These are phyloP conservation scores for Platysternon megacephalum DNA, from an alignment of 2,113 vertebrate genomes.

Conservation along the genomic window DNA sequence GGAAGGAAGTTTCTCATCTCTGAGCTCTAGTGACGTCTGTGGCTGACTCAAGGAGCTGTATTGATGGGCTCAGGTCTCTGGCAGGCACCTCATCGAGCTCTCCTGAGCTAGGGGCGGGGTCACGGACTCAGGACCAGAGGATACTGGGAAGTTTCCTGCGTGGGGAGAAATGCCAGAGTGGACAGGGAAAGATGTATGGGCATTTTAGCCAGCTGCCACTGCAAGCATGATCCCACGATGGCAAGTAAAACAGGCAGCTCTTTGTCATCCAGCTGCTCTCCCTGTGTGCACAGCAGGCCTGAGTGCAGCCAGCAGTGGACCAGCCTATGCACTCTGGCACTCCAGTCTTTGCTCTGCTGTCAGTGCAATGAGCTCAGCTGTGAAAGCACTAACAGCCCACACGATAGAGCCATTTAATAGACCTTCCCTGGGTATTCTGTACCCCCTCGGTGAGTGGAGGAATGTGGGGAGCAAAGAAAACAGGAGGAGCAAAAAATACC, in stretches of 20 bases:
- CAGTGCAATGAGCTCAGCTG: neutral
- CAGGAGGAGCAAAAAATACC: neutral
- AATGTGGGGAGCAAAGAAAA: neutral
- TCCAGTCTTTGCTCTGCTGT: neutral
- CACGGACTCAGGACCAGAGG: neutral
- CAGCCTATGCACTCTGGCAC: neutral
- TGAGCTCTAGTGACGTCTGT: neutral
- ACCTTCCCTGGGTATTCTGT: neutral
- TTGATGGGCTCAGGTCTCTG: neutral
- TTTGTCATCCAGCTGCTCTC: neutral
- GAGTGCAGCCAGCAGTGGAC: neutral
- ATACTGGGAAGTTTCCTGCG: accelerated
- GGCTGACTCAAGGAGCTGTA: neutral
- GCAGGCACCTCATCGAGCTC: no score
- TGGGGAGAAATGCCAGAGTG: no score
- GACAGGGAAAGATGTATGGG: accelerated
- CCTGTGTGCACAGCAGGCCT: neutral
- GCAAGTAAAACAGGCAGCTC: neutral
- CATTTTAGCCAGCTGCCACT: neutral
- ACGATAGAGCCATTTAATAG: neutral
- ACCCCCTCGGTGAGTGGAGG: no score
- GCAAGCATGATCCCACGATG: neutral
- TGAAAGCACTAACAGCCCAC: neutral
- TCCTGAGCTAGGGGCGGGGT: neutral
- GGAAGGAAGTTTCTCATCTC: neutral